Evolutionary conservation across 2,797 vertebrate genomes (phyloP).

Genomic region (Bryconaethiops microstoma): DNA sequence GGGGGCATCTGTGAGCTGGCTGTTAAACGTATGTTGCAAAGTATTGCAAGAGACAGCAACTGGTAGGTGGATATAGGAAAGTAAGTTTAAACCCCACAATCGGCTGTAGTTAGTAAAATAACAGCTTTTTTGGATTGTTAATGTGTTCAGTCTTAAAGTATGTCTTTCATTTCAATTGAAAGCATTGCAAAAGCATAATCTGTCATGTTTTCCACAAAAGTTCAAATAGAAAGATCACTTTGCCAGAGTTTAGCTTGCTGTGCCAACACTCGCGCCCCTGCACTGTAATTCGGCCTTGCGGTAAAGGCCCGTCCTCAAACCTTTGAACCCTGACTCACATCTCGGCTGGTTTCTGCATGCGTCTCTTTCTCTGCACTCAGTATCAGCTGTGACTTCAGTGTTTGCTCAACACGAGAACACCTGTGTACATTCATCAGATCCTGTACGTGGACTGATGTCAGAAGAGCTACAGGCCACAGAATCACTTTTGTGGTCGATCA

Average conservation of each 20-base stretch:
- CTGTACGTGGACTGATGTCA: slow-evolving; percentile 13
- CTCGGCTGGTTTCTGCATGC: not conserved
- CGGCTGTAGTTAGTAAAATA: no score
- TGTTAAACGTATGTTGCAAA: not conserved
- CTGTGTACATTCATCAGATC: slow-evolving; percentile 6
- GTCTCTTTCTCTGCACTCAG: not conserved
- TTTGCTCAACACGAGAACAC: slow-evolving; percentile 1
- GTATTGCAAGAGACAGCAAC: not conserved
- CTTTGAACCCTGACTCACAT: slow-evolving; percentile 9
- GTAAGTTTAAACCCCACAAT: no score
- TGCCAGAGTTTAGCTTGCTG: not conserved
- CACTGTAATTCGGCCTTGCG: not conserved
- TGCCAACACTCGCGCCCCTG: not conserved
- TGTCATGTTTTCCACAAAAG: not conserved
- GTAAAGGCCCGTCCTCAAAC: not conserved
- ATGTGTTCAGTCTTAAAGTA: no score
- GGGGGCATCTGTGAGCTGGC: slow-evolving; percentile 3
- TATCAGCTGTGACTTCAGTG: not conserved
- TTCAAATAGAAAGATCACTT: not conserved
- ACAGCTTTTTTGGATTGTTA: not conserved
- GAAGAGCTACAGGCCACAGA: not conserved
- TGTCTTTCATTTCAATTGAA: no score
- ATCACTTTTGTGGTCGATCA: not conserved
- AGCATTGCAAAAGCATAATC: not conserved
- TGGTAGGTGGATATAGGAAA: no score